These are phyloP conservation scores for Ciconia maguari DNA, from an alignment of 2,113 vertebrate genomes.

Conservation along the genomic window DNA sequence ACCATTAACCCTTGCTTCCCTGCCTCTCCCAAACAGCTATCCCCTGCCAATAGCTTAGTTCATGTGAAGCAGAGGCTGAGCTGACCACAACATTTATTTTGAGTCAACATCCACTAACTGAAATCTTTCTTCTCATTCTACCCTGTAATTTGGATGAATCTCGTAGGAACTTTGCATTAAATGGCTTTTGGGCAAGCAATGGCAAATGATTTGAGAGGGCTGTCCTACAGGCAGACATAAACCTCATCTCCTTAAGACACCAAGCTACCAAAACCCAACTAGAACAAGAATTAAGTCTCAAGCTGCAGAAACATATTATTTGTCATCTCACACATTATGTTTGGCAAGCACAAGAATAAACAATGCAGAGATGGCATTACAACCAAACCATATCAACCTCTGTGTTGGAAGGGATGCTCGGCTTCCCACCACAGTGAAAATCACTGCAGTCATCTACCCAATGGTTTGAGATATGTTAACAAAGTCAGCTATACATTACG, in stretches of 20 bases:
- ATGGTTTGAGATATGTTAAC: not conserved
- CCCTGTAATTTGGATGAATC: not conserved
- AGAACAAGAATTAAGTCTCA: not conserved
- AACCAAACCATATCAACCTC: not conserved
- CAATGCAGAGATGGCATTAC: not conserved
- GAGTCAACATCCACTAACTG: not conserved
- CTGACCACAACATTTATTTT: not conserved
- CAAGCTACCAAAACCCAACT: not conserved
- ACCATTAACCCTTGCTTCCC: not conserved
- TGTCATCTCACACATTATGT: not conserved
- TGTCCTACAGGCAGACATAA: not conserved
- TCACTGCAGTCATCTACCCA: not conserved
- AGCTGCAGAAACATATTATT: not conserved
- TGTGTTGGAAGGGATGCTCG: not conserved
- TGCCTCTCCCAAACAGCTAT: not conserved
- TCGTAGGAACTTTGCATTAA: not conserved
- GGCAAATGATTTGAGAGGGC: not conserved
- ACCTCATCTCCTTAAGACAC: not conserved
- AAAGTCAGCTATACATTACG: not conserved
- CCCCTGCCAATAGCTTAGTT: not conserved
- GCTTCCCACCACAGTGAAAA: not conserved
- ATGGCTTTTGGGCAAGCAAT: not conserved
- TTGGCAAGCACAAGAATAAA: not conserved
- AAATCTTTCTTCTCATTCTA: not conserved
- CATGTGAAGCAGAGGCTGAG: rapidly evolving